phyloP scores from a whole-genome alignment of 1,140 invertebrate genomes.

The Pachyrhynchus sulphureomaculatus region DNA sequence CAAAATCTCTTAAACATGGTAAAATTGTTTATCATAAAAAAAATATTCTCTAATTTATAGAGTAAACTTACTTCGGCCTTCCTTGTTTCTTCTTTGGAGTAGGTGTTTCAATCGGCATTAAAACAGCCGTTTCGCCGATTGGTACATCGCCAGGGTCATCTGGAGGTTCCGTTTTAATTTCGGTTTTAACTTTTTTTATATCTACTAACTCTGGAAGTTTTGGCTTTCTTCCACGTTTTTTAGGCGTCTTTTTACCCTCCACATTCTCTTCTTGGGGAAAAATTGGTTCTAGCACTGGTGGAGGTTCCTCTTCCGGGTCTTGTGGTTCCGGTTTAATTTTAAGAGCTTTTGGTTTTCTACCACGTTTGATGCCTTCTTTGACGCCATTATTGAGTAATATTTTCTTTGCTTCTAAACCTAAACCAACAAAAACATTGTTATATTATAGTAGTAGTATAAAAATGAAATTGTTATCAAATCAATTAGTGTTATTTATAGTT shows the following conservation, averaged over 20 bases:
- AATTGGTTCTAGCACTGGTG: conserved; percentile 42
- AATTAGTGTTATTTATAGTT: too few relatives aligned
- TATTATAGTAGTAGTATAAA: too few relatives aligned
- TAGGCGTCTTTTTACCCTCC: conserved; percentile 32
- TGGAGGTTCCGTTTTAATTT: conserved; percentile 29
- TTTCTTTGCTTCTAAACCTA: conserved; percentile 41
- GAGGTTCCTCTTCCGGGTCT: conserved; percentile 23
- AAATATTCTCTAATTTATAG: too few relatives aligned
- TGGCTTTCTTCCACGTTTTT: conserved; percentile 34
- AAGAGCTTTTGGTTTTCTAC: conserved; percentile 16
- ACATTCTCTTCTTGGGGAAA: conserved; percentile 38
- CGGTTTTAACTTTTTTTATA: conserved; percentile 29
- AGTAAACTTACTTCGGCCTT: conserved; percentile 3
- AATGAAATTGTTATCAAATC: not conserved
- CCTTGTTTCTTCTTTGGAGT: conserved; percentile 13
- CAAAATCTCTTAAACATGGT: too few relatives aligned
- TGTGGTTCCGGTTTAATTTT: conserved; percentile 23
- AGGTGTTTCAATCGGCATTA: not conserved
- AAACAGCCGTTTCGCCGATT: conserved; percentile 6
- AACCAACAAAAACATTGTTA: not conserved
- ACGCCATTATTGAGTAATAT: conserved; percentile 44
- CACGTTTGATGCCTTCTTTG: conserved; percentile 34
- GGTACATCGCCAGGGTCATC: not conserved
- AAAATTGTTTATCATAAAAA: too few relatives aligned
- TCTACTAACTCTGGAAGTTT: conserved; percentile 1